phyloP scores from a whole-genome alignment of 1,140 invertebrate species.

The Dendrolimus punctatus region DNA sequence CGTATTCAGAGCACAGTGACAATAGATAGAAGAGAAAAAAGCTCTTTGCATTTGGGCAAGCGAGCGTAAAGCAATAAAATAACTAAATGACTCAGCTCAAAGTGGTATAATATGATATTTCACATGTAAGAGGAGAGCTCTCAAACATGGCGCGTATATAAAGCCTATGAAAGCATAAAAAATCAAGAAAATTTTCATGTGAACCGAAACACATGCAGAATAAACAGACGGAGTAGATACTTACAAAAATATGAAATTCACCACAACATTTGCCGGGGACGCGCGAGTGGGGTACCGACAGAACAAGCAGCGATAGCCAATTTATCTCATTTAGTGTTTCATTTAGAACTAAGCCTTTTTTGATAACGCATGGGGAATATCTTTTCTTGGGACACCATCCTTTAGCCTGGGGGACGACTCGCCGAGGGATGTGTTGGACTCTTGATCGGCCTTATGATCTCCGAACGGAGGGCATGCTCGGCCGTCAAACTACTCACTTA shows the following conservation, averaged over 20 bases:
- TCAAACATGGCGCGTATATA: slow-evolving; percentile 41
- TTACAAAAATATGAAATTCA: slow-evolving; percentile 73
- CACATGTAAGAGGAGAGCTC: slow-evolving; percentile 32
- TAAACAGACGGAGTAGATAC: slow-evolving; percentile 70
- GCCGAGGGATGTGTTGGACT: too few species aligned
- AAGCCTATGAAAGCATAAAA: slow-evolving; percentile 69
- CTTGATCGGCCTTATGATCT: too few species aligned
- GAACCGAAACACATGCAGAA: slow-evolving; percentile 70
- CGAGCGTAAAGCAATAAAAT: slow-evolving; percentile 6
- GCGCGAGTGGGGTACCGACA: slow-evolving; percentile 35
- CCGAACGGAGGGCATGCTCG: too few species aligned
- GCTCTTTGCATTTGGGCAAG: neutral
- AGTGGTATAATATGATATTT: slow-evolving; percentile 41
- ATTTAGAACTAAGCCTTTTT: too few species aligned
- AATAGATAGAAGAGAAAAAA: slow-evolving; percentile 1
- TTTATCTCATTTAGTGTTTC: neutral
- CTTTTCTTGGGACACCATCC: too few species aligned
- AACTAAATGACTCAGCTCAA: slow-evolving; percentile 36
- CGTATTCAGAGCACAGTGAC: slow-evolving; percentile 1
- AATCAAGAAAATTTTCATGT: slow-evolving; percentile 67
- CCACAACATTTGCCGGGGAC: slow-evolving; percentile 67
- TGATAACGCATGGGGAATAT: too few species aligned
- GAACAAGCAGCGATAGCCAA: slow-evolving; percentile 17
- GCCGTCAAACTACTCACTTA: too few species aligned
- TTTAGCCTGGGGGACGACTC: too few species aligned